Conservation (phyloP, 37 sponge, comb jelly and placozoan genomes). For the Spongia lamella region DNA sequence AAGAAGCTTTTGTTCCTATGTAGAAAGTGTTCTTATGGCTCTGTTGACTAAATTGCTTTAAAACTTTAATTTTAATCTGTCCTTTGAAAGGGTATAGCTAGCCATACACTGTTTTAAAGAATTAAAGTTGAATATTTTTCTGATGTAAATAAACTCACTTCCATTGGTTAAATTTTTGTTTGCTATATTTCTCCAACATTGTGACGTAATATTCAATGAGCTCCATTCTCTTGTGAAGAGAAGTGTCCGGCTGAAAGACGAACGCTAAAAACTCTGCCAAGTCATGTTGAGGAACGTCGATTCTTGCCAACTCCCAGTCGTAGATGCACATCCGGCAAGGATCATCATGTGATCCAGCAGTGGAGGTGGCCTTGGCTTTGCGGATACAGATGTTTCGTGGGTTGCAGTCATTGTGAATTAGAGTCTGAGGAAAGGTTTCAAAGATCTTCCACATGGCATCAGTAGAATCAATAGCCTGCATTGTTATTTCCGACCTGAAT, state of each 20-base stretch:
- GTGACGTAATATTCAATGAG: slow-evolving; percentile 51
- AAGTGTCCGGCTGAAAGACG: slow-evolving; percentile 26
- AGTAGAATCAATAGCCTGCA: slow-evolving; percentile 41
- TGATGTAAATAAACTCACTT: no score
- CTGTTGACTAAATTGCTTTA: no score
- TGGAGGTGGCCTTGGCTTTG: background rate
- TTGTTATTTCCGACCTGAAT: slow-evolving; percentile 21
- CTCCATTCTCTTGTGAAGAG: slow-evolving; percentile 18
- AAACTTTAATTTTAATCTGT: no score
- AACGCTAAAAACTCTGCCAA: slow-evolving; percentile 72
- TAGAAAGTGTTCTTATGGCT: no score
- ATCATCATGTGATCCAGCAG: slow-evolving; percentile 22
- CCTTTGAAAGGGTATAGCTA: no score
- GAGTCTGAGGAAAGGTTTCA: slow-evolving; percentile 43
- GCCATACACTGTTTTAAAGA: no score
- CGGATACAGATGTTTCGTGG: slow-evolving; percentile 70
- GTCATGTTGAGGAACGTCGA: slow-evolving; percentile 69
- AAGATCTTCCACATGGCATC: slow-evolving; percentile 20
- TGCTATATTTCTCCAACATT: slow-evolving; percentile 41
- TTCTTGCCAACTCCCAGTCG: slow-evolving; percentile 79
- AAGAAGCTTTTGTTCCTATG: no score
- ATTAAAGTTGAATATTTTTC: no score
- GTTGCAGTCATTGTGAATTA: slow-evolving; percentile 80
- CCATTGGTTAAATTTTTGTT: slow-evolving; percentile 6
- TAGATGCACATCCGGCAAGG: slow-evolving; percentile 58